A percentile compares a stretch with the other conserved stretches of the same genome.
These are phyloP conservation scores for Nineta flava DNA, from an alignment of 2,888 invertebrate species.

Conservation along the genomic window DNA sequence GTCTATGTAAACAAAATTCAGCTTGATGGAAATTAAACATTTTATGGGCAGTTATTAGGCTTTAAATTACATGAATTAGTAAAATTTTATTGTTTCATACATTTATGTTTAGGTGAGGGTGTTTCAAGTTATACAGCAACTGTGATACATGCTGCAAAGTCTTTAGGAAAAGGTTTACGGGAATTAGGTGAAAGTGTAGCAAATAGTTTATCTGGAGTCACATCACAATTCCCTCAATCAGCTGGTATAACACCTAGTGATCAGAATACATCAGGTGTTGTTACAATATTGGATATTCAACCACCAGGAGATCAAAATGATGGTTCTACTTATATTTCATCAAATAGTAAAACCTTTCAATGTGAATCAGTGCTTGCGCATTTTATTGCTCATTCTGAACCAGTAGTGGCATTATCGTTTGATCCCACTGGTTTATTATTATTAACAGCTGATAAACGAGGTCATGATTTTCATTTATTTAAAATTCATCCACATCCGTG, in stretches of 20 bases:
- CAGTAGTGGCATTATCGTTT: slow-evolving; percentile 78
- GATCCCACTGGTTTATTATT: slow-evolving; percentile 81
- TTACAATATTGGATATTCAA: slow-evolving; percentile 75
- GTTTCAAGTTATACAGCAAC: slow-evolving; percentile 83
- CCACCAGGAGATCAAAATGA: neutral
- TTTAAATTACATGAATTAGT: no score
- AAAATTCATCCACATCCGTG: slow-evolving; percentile 85
- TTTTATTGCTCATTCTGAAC: slow-evolving; percentile 75
- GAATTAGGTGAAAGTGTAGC: slow-evolving; percentile 86
- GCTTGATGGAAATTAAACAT: no score
- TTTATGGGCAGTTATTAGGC: no score
- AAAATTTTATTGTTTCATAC: no score
- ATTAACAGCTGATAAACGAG: slow-evolving; percentile 79
- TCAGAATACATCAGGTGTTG: slow-evolving; percentile 56
- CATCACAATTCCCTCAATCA: slow-evolving; percentile 20
- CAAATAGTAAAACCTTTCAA: slow-evolving; percentile 20
- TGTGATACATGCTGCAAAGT: slow-evolving; percentile 87
- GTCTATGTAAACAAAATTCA: no score
- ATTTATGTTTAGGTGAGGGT: slow-evolving; percentile 42
- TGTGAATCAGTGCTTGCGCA: slow-evolving; percentile 70
- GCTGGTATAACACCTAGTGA: slow-evolving; percentile 19
- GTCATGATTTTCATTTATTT: slow-evolving; percentile 93
- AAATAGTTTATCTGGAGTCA: slow-evolving; percentile 64
- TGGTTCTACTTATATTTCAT: neutral
- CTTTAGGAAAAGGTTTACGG: slow-evolving; percentile 75